Evolutionary conservation across 2,113 vertebrate genomes (phyloP).

Genomic region (human): DNA sequence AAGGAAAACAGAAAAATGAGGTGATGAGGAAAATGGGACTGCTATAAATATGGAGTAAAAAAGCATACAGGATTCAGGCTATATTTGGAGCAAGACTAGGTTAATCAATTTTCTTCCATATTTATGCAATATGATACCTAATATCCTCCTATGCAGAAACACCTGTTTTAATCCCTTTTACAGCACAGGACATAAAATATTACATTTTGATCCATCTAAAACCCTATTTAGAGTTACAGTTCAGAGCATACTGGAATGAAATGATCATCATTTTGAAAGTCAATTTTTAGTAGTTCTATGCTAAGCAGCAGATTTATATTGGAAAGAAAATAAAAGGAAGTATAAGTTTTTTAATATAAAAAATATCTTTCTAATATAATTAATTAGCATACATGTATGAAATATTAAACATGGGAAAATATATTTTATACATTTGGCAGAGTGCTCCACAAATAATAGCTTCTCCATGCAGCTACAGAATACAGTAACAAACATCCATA

Average conservation of each 20-base stretch:
- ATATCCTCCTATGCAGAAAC: background rate
- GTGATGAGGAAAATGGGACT: conserved; percentile 20
- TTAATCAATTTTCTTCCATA: background rate
- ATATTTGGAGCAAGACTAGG: background rate
- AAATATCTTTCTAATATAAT: background rate
- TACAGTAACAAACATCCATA: background rate
- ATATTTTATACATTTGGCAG: background rate
- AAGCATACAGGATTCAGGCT: background rate
- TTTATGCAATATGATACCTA: background rate
- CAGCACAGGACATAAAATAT: background rate
- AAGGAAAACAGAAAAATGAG: conserved; percentile 49
- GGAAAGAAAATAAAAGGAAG: background rate
- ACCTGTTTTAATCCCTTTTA: conserved; percentile 18
- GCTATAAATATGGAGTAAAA: conserved; percentile 21
- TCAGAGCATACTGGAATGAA: conserved; percentile 23
- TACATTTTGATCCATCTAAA: conserved; percentile 18
- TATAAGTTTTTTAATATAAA: background rate
- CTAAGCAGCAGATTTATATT: conserved; percentile 22
- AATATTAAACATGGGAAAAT: background rate
- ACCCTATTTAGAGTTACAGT: background rate
- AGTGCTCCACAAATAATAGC: background rate
- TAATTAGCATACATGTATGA: background rate
- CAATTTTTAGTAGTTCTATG: conserved; percentile 11
- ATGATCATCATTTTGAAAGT: conserved; percentile 31
- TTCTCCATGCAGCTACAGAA: background rate